These are phyloP conservation scores for Megalurothrips usitatus DNA, from an alignment of 2,888 invertebrate species.

Conservation along the genomic window DNA sequence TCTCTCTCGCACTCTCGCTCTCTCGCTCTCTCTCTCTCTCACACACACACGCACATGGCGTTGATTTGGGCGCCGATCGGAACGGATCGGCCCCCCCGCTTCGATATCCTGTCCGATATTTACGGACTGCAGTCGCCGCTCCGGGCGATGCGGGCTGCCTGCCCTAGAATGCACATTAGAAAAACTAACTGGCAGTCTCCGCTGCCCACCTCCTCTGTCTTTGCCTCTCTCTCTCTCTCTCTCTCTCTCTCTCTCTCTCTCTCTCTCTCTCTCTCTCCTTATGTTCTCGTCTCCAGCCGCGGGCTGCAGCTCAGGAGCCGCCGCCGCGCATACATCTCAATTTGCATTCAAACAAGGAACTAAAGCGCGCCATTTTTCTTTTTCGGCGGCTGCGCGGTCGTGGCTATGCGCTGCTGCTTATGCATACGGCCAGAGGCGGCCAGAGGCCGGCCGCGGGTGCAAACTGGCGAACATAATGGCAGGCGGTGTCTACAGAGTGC, in stretches of 20 bases:
- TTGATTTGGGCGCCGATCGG: too few relatives aligned
- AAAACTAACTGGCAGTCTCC: neutral
- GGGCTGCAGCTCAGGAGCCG: too few relatives aligned
- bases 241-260: neutral
- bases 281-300: neutral
- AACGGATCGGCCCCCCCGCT: too few relatives aligned
- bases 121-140: too few relatives aligned
- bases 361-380: neutral
- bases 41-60: too few relatives aligned
- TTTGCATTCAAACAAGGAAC: neutral
- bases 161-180: slow-evolving; percentile 15
- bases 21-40: too few relatives aligned
- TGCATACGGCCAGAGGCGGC: neutral
- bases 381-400: neutral
- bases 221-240: neutral
- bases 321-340: neutral
- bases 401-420: neutral
- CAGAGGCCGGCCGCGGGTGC: neutral
- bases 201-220: neutral
- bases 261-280: neutral
- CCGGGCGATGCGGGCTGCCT: neutral
- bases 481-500: too few relatives aligned
- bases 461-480: neutral
- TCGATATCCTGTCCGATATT: too few relatives aligned
- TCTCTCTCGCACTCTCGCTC: too few relatives aligned